phyloP scores from a whole-genome alignment of 2,888 invertebrate species.

The Disparrhopalites patrizii region DNA sequence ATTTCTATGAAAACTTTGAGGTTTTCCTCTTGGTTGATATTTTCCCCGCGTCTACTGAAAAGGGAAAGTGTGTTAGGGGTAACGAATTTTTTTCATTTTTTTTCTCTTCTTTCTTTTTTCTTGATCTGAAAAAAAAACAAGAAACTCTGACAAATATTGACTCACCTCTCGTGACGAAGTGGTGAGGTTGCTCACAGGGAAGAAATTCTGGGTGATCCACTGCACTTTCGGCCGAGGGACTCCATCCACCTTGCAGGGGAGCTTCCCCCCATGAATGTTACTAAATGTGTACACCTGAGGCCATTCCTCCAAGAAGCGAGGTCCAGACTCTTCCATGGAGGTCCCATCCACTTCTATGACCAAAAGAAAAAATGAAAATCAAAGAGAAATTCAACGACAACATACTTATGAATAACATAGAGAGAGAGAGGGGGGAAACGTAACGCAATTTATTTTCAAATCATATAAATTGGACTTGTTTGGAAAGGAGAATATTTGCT shows the following conservation, averaged over 20 bases:
- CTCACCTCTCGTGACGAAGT: constrained; percentile 45
- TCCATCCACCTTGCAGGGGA: constrained; percentile 42
- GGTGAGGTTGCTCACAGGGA: constrained; percentile 46
- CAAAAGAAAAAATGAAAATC: background rate
- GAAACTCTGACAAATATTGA: constrained; percentile 7
- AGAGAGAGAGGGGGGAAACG: background rate
- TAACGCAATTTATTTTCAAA: background rate
- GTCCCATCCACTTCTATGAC: constrained; percentile 22
- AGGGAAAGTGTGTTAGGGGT: too few species aligned
- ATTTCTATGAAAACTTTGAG: too few species aligned
- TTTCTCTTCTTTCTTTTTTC: background rate
- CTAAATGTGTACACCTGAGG: constrained; percentile 41
- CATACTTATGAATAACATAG: background rate
- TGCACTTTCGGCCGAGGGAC: constrained; percentile 44
- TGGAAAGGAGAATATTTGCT: too few species aligned
- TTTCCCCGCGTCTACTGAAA: too few species aligned
- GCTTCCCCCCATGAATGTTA: constrained; percentile 42
- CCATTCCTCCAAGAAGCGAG: constrained; percentile 47
- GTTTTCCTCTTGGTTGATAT: too few species aligned
- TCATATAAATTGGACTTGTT: too few species aligned
- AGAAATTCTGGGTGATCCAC: constrained; percentile 46
- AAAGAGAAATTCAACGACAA: background rate
- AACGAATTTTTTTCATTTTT: too few species aligned
- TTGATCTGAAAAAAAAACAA: background rate
- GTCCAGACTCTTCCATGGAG: constrained; percentile 46